A percentile compares a stretch with the other conserved stretches of the same genome.
Evolutionary conservation across 2,888 invertebrate genomes (phyloP).

Genomic region (Apodemia zela): DNA sequence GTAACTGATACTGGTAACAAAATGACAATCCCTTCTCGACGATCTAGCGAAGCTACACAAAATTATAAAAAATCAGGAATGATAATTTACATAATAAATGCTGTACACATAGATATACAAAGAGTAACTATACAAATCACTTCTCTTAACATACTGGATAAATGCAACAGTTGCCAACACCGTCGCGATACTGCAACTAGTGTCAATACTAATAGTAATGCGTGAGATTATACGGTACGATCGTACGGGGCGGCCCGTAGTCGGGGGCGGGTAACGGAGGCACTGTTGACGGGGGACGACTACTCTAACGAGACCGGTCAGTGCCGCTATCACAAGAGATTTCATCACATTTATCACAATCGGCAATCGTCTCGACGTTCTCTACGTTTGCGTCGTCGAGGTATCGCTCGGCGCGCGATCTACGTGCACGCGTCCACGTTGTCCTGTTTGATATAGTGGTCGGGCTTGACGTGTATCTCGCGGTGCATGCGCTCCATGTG

Average conservation of each 20-base stretch:
- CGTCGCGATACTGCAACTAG: constrained; percentile 51
- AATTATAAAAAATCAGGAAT: constrained; percentile 54
- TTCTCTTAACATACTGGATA: constrained; percentile 67
- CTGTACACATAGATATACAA: constrained; percentile 67
- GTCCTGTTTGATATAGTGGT: constrained; percentile 72
- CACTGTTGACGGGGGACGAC: constrained; percentile 53
- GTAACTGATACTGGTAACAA: constrained; percentile 77
- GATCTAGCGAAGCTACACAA: constrained; percentile 34
- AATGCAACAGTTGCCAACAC: constrained; percentile 67
- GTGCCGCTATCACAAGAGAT: constrained; percentile 76
- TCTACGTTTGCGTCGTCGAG: not conserved
- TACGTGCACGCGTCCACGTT: constrained; percentile 77
- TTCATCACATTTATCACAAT: constrained; percentile 77
- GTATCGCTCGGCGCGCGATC: constrained; percentile 24
- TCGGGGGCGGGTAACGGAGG: constrained; percentile 61
- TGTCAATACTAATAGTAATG: constrained; percentile 61
- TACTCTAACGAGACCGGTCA: constrained; percentile 72
- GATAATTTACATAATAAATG: constrained; percentile 67
- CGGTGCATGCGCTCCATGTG: constrained; percentile 92
- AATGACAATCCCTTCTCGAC: constrained; percentile 44
- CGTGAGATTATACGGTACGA: constrained; percentile 47
- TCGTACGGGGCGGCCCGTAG: constrained; percentile 34
- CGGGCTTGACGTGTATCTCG: constrained; percentile 79
- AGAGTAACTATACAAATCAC: constrained; percentile 74
- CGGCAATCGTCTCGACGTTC: constrained; percentile 46